phyloP scores from a whole-genome alignment of 1,140 invertebrate genomes.

The Charaxes varanes region DNA sequence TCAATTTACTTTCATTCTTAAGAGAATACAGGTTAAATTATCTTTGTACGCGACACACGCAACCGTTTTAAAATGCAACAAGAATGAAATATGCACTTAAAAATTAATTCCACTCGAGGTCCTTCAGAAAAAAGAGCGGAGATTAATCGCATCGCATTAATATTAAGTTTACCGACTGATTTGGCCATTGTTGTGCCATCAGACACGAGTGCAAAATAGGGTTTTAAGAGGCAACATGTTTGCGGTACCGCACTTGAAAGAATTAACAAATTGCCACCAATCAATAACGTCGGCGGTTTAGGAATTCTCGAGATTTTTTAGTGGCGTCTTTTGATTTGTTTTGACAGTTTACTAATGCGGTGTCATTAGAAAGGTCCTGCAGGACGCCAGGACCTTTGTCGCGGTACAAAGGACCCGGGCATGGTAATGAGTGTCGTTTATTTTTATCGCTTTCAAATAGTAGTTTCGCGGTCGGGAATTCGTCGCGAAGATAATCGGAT shows the following conservation, averaged over 20 bases:
- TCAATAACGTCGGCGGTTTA: conserved; percentile 56
- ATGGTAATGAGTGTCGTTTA: conserved; percentile 67
- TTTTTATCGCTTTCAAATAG: conserved; percentile 67
- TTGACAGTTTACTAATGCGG: conserved; percentile 70
- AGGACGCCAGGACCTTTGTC: conserved; percentile 49
- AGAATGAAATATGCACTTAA: too few relatives aligned
- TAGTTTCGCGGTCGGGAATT: conserved; percentile 53
- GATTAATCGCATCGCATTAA: conserved; percentile 49
- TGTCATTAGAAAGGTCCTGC: conserved; percentile 51
- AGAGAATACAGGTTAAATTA: too few relatives aligned
- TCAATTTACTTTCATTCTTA: too few relatives aligned
- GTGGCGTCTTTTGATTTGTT: conserved; percentile 64
- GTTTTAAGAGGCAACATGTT: conserved; percentile 40
- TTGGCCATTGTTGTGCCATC: conserved; percentile 34
- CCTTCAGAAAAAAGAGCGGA: conserved; percentile 12
- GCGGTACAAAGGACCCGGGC: conserved; percentile 45
- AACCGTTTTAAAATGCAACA: too few relatives aligned
- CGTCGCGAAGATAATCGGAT: conserved; percentile 44
- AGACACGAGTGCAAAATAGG: conserved; percentile 37
- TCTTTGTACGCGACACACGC: too few relatives aligned
- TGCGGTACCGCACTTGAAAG: conserved; percentile 44
- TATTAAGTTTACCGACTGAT: conserved; percentile 32
- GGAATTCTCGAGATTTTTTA: conserved; percentile 33
- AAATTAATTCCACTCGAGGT: neutral
- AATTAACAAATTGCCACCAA: conserved; percentile 62